phyloP scores from a whole-genome alignment of 2,113 vertebrate species.

The Puma concolor region DNA sequence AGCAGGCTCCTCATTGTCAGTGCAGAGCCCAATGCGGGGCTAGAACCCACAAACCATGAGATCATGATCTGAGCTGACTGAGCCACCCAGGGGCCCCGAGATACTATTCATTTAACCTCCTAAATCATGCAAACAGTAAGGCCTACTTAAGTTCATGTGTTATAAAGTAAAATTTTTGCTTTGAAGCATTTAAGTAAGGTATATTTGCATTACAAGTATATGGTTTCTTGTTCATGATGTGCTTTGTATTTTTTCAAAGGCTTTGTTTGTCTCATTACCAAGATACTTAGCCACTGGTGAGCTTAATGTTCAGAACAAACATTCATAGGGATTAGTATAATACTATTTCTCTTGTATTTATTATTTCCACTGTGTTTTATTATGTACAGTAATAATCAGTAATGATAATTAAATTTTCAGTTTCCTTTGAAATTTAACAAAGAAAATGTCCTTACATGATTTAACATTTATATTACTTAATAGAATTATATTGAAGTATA shows the following conservation, averaged over 20 bases:
- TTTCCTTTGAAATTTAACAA: slow-evolving; percentile 68
- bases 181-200: slow-evolving; percentile 8
- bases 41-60: too few species aligned
- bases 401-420: slow-evolving; percentile 43
- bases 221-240: slow-evolving; percentile 1
- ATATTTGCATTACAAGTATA: slow-evolving; percentile 5
- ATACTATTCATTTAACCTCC: not conserved
- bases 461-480: slow-evolving; percentile 56
- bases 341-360: slow-evolving; percentile 24
- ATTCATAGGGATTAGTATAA: slow-evolving; percentile 22
- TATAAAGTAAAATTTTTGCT: slow-evolving; percentile 27
- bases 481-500: slow-evolving; percentile 60
- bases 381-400: slow-evolving; percentile 32
- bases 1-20: too few species aligned
- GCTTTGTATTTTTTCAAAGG: slow-evolving; percentile 42
- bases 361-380: not conserved
- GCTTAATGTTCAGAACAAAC: slow-evolving; percentile 57
- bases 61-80: too few species aligned
- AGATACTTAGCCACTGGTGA: slow-evolving; percentile 43
- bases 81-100: not conserved
- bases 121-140: not conserved
- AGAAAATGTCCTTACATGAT: slow-evolving; percentile 38
- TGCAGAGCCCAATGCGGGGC: too few species aligned
- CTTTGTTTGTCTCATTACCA: slow-evolving; percentile 25
- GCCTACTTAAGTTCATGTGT: not conserved